Evolutionary conservation across 2,888 invertebrate genomes (phyloP).

Genomic region (Caenorhabditis japonica): DNA sequence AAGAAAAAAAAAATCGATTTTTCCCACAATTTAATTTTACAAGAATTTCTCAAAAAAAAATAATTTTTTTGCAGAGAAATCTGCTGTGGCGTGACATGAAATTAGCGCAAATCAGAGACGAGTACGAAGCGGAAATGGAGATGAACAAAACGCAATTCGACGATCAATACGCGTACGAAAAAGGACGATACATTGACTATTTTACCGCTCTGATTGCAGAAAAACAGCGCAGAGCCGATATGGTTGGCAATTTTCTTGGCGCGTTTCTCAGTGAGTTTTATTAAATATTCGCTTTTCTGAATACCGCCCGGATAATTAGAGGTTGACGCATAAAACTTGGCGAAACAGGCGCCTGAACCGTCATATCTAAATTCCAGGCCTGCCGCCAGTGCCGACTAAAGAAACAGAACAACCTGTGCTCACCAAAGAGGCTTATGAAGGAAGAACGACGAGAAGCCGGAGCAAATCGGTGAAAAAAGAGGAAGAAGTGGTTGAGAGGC

Average conservation of each 20-base stretch:
- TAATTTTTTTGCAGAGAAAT: slow-evolving; percentile 21
- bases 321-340: too few relatives aligned
- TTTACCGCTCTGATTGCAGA: slow-evolving; percentile 14
- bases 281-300: background rate
- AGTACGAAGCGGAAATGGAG: slow-evolving; percentile 17
- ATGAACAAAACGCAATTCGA: slow-evolving; percentile 17
- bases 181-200: slow-evolving; percentile 23
- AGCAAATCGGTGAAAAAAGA: background rate
- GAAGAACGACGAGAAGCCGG: slow-evolving; percentile 10
- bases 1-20: slow-evolving; percentile 4
- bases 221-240: slow-evolving; percentile 8
- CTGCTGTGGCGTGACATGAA: slow-evolving; percentile 2
- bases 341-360: too few relatives aligned
- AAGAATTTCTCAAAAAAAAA: background rate
- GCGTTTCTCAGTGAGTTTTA: slow-evolving; percentile 7
- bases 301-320: too few relatives aligned
- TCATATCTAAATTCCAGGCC: background rate
- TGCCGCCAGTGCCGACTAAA: background rate
- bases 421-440: background rate
- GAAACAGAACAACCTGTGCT: background rate
- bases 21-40: background rate
- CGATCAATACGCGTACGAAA: slow-evolving; percentile 10
- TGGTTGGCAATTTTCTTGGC: slow-evolving; percentile 1
- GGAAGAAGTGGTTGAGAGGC: background rate
- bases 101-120: slow-evolving; percentile 22